Base-by-base conservation (phyloP, 2,888 invertebrate genomes). In the Lissocephala sabroskyi region DNA sequence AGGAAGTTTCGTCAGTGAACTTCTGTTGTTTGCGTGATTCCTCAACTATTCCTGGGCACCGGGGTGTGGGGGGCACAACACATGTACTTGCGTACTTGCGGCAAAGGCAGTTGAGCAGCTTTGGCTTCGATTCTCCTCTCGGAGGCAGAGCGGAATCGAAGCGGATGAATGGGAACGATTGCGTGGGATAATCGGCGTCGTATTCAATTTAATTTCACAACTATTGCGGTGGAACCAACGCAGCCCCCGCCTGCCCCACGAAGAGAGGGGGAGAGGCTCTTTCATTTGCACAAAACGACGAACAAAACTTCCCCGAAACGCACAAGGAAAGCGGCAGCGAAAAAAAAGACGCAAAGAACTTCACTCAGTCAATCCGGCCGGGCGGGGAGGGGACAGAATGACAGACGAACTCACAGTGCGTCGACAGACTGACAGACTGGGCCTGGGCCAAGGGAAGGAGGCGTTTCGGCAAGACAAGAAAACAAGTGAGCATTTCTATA, bases 401-500 rank as follows among this genome's bases (percentile, higher is more conserved):
- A 49, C 35, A 13, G 16, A 45, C 17, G 13, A 18, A 19, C n/a
- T 9, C 30, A 14, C 26, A 11, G 30, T n/a, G n/a, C 16, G 11
- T 13, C 26, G 40, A 43, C 26, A 40, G 40, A 48, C 49, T 49
- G 45, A 45, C 42, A 36, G 36, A 5, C 36, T 5, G 39, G 28
- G 18, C 33, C 16, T 19, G 44, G 13, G 18, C 9, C 32, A 26
- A n/a, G n/a, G n/a, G n/a, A n/a, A n/a, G n/a, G n/a, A n/a, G n/a
- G n/a, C n/a, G n/a, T n/a, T n/a, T n/a, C n/a, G 23, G 35, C 46
- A 40, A 56, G 39, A 52, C 49, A 52, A 59, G 45, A 75, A 67
- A 71, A 73, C 71, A 73, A 73, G 75, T 75, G 71, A 73, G 68
- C 71, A 73, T 73, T n/a, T 73, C 71, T 73, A 73, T 73, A 73